phyloP scores from a whole-genome alignment of 37 sponge, comb jelly and placozoan genomes.

The Aphrocallistes beatrix region DNA sequence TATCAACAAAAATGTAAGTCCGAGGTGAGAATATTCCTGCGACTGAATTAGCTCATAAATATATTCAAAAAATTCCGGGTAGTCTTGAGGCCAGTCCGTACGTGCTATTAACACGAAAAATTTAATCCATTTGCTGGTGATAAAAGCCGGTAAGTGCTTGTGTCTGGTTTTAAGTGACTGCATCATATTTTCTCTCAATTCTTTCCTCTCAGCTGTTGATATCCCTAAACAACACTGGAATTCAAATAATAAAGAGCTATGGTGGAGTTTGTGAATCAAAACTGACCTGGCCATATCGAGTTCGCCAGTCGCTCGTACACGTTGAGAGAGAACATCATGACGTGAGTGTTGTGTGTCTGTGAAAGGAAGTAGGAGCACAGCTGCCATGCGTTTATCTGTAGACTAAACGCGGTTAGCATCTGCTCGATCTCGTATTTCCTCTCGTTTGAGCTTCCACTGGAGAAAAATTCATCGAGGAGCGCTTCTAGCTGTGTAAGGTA shows the following conservation, averaged over 20 bases:
- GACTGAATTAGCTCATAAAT: conserved; percentile 37
- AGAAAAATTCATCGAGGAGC: background rate
- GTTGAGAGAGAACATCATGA: conserved; percentile 66
- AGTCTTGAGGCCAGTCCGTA: conserved; percentile 67
- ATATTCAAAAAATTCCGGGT: conserved; percentile 58
- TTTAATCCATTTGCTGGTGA: conserved; percentile 56
- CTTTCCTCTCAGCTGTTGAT: background rate
- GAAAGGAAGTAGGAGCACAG: conserved; percentile 55
- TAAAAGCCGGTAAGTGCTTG: conserved; percentile 29
- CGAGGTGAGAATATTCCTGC: conserved; percentile 28
- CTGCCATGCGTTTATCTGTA: background rate
- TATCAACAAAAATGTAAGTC: conserved; percentile 39
- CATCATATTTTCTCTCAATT: background rate
- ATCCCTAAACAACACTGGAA: background rate
- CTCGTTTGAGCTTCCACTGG: background rate
- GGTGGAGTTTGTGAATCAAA: background rate
- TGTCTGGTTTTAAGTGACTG: background rate
- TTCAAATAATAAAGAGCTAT: background rate
- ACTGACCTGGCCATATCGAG: background rate
- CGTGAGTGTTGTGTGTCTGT: conserved; percentile 42
- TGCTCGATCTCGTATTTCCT: background rate
- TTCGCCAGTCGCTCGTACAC: conserved; percentile 35
- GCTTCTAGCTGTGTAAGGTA: background rate
- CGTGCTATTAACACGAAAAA: conserved; percentile 55
- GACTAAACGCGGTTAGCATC: background rate